phyloP scores from a whole-genome alignment of 2,888 invertebrate genomes.

The Allacma fusca region DNA sequence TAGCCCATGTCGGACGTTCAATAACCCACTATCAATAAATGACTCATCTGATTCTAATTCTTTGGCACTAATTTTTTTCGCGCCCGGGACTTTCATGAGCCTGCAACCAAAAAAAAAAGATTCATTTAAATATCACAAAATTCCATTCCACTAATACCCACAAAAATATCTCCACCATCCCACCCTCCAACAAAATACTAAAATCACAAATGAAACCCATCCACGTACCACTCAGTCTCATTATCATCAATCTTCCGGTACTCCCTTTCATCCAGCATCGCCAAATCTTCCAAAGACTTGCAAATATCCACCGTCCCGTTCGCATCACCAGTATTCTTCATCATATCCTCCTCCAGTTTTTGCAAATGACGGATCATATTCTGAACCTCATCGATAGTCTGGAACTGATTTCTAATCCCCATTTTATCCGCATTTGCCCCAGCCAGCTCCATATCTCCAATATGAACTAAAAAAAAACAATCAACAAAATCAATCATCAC shows the following conservation, averaged over 20 bases:
- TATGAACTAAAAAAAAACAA: conserved; percentile 24
- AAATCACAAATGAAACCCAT: neutral
- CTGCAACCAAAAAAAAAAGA: conserved; percentile 16
- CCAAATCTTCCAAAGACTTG: conserved; percentile 42
- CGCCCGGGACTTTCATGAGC: conserved; percentile 43
- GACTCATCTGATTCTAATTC: conserved; percentile 44
- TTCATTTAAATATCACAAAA: neutral
- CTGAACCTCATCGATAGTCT: conserved; percentile 42
- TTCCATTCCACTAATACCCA: no score
- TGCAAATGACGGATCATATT: conserved; percentile 43
- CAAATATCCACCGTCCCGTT: conserved; percentile 18
- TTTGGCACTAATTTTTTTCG: conserved; percentile 41
- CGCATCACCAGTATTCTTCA: neutral
- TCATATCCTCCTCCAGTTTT: conserved; percentile 35
- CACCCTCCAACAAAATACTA: neutral
- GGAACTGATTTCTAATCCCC: conserved; percentile 28
- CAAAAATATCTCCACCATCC: neutral
- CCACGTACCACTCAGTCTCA: conserved; percentile 45
- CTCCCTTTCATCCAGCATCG: conserved; percentile 29
- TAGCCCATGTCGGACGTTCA: conserved; percentile 40
- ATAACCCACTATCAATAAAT: conserved; percentile 43
- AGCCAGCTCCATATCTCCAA: conserved; percentile 38
- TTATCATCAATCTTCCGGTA: conserved; percentile 40
- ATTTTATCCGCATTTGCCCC: conserved; percentile 13
- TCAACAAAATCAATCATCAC: neutral